Base-by-base conservation (phyloP, 2,113 vertebrate genomes). In the Cyanoramphus novaezelandiae region DNA sequence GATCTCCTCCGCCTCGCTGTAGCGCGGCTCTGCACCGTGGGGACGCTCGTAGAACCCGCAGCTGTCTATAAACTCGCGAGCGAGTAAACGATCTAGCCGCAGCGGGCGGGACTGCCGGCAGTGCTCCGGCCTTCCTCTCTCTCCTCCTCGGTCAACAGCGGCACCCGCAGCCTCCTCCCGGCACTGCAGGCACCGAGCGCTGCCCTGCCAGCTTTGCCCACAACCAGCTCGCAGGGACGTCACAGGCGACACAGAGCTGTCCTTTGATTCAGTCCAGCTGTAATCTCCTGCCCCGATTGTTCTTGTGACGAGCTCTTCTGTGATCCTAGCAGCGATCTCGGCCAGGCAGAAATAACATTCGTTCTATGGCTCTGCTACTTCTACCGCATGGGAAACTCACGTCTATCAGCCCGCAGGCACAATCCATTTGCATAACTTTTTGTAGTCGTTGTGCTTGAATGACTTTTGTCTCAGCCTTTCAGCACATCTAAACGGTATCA, bases 141-240 rank as follows among this genome's bases (percentile, higher is more conserved):
- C 55, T 82, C 31, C 53, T 86, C 31, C 33, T 81, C 46, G 76
- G 90, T 92, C 90, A 86, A 74, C 89, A 91, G 89, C 90, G 90
- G 90, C 90, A 49, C 90, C 90, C 55, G 77, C 84, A 88, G 90
- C 63, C 63, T 70, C 49, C 33, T 44, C 5, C 49, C 43, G 49
- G 67, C 44, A 85, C 74, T 91, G 81, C 89, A 91, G 16, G 15
- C 87, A 82, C 27, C 46, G 16, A 47, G 8, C 18, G 4, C 62
- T n/a, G 52, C 27, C 6, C 2, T 24, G 9, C 24, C 17, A 4
- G 2, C 25, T 13, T 5, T 6, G 13, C 5, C 4, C 29, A 23
- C 13, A 4, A 19, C 10, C 27, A n/a, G 15, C 29, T n/a, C 5
- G 3, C 7, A 16, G 9, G 29, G 28, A 7, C 9, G 4, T 3